Evolutionary conservation across 2,113 vertebrate species (phyloP).

Genomic region (Pholis gunnellus): DNA sequence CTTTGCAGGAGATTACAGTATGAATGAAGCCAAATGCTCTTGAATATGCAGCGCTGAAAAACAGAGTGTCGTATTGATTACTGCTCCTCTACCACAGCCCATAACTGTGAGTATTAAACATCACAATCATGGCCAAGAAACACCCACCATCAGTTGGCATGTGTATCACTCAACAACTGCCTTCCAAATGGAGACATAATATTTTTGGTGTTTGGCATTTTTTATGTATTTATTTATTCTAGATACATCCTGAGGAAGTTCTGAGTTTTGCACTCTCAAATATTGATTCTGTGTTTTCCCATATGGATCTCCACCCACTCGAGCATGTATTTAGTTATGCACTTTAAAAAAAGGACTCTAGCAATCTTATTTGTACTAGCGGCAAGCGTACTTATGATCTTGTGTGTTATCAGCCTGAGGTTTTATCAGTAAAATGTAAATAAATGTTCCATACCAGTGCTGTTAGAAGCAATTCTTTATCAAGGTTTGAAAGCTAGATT

Average conservation of each 20-base stretch:
- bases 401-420: neutral
- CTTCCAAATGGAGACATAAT: constrained; percentile 24
- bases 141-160: constrained; percentile 54
- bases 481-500: neutral
- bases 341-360: constrained; percentile 1
- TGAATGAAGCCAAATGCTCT: constrained; percentile 35
- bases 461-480: neutral
- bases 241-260: constrained; percentile 33
- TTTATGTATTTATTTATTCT: constrained; percentile 18
- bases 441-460: neutral
- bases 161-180: constrained; percentile 33
- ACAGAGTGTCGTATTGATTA: constrained; percentile 42
- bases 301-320: constrained; percentile 42
- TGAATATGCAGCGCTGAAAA: constrained; percentile 19
- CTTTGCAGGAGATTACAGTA: constrained; percentile 17
- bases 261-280: constrained; percentile 42
- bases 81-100: constrained; percentile 31
- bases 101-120: constrained; percentile 45
- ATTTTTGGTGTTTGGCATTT: constrained; percentile 31
- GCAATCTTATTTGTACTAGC: constrained; percentile 14
- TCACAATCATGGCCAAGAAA: constrained; percentile 55
- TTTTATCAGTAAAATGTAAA: constrained; percentile 1
- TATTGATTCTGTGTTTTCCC: constrained; percentile 64
- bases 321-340: constrained; percentile 43
- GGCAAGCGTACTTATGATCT: constrained; percentile 8